phyloP scores from a whole-genome alignment of 2,888 invertebrate genomes.

The Hypselothyrea guttata region DNA sequence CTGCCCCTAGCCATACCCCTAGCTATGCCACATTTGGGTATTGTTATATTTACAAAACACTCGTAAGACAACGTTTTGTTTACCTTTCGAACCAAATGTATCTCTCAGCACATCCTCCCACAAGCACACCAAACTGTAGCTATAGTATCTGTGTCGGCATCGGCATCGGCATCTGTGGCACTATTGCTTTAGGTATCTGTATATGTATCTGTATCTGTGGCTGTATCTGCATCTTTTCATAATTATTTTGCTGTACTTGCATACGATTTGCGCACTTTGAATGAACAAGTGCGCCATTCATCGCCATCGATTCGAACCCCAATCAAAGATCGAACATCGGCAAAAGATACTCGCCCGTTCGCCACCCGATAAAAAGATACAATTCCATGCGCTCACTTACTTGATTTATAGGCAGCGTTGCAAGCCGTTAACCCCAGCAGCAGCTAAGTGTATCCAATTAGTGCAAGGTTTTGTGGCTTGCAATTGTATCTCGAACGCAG shows the following conservation, averaged over 20 bases:
- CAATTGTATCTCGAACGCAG: too few relatives aligned
- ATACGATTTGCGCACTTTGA: conserved; percentile 11
- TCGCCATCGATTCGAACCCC: conserved; percentile 32
- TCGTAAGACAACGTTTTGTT: conserved; percentile 49
- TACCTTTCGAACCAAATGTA: conserved; percentile 39
- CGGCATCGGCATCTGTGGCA: too few relatives aligned
- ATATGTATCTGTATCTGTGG: conserved; percentile 7
- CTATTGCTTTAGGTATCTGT: background rate
- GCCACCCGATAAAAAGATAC: background rate
- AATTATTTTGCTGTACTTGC: conserved; percentile 29
- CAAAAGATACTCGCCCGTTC: conserved; percentile 8
- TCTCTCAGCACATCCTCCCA: conserved; percentile 26
- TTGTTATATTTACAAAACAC: conserved; percentile 47
- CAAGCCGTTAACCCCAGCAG: conserved; percentile 19
- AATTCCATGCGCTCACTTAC: conserved; percentile 14
- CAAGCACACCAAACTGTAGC: background rate
- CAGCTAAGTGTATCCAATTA: conserved; percentile 46
- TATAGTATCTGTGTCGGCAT: conserved; percentile 16
- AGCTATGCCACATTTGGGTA: conserved; percentile 5
- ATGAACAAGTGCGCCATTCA: conserved; percentile 20
- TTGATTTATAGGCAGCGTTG: conserved; percentile 8
- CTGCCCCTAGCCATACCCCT: background rate
- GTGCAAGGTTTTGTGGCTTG: conserved; percentile 40
- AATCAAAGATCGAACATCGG: background rate
- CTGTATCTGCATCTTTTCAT: conserved; percentile 14